phyloP scores from a whole-genome alignment of 2,888 invertebrate genomes.

The Sipunculus nudus region DNA sequence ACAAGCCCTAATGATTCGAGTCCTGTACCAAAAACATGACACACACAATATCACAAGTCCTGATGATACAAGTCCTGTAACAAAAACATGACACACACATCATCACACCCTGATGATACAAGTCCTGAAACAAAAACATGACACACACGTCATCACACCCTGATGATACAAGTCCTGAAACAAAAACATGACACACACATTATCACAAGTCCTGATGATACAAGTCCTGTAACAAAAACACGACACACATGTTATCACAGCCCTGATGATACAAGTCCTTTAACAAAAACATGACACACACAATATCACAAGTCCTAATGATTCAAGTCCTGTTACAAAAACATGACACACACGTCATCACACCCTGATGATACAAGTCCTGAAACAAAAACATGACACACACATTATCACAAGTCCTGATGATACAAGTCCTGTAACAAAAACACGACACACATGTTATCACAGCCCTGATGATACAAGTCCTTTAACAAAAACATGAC shows the following conservation, averaged over 20 bases:
- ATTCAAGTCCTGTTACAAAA: no score
- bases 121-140: conserved; percentile 91
- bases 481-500: conserved; percentile 82
- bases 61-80: conserved; percentile 91
- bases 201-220: conserved; percentile 95
- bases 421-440: no score
- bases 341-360: no score
- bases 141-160: conserved; percentile 95
- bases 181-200: conserved; percentile 94
- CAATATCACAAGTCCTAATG: no score
- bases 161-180: conserved; percentile 92
- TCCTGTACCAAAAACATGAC: no score
- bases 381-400: conserved; percentile 73
- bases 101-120: conserved; percentile 96
- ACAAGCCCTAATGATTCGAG: no score
- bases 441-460: conserved; percentile 94
- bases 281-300: no score
- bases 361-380: conserved; percentile 95
- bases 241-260: no score
- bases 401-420: no score
- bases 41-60: no score
- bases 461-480: conserved; percentile 93
- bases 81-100: conserved; percentile 83
- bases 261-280: no score
- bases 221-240: conserved; percentile 77